Evolutionary conservation across 2,888 invertebrate species (phyloP), one percentile per base, ranked within the genome.

Genomic region (Napeogenes sylphis): DNA sequence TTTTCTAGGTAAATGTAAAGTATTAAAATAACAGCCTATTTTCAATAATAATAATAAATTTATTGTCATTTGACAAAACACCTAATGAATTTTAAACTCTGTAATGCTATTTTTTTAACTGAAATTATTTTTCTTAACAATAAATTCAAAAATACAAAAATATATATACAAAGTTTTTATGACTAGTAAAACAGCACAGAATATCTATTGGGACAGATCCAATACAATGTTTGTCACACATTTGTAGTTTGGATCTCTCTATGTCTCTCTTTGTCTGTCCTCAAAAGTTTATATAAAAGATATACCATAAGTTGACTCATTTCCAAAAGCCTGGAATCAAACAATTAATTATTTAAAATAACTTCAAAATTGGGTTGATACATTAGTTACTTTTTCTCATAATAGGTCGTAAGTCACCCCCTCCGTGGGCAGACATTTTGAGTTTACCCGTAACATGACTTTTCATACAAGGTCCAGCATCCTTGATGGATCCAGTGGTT

Each of bases 161-260:
- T 75, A 78, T 85, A 84, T 84, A 82, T 82, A 90, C 84, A 88
- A 88, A 88, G 77, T 77, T 81, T 87, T 85, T 85, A 88, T 87
- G 87, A 87, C 87, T 88, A 89, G 88, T 86, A 88, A 84, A 83
- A 83, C 81, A 82, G 83, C 82, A 85, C 81, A 85, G 47, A 47
- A 51, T 51, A 51, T 21, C 51, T 30, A 51, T 51, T 42, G 42
- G 71, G 14, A 57, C 54, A 55, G 12, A 54, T 13, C 47, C 60
- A 64, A 12, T 46, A 73, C 71, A 74, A 71, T 77, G 79, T 81
- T 81, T 78, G 76, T 74, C 80, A 83, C 80, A 79, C 75, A 76
- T 79, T 77, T 80, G 79, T 46, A 56, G 58, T 66, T 75, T 75
- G 81, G 80, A 82, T 80, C 81, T 79, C 84, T 82, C 83, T 74